These are phyloP conservation scores for Macrocentrus cingulum DNA, from an alignment of 1,140 invertebrate species.

Conservation along the genomic window DNA sequence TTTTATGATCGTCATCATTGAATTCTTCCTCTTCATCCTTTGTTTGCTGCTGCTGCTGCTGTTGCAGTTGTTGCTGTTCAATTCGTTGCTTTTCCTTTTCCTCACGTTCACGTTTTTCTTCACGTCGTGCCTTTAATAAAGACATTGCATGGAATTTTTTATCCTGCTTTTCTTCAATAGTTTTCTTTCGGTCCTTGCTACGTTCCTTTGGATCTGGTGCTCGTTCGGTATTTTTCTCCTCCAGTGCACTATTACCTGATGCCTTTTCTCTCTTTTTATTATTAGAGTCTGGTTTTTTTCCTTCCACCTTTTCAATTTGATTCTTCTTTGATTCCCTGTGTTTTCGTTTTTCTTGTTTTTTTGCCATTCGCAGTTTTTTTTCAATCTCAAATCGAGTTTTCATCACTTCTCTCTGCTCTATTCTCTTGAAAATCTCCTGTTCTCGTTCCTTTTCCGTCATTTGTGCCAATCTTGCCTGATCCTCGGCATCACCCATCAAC, in stretches of 20 bases:
- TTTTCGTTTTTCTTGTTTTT: constrained; percentile 77
- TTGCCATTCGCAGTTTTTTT: constrained; percentile 85
- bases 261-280: too few relatives aligned
- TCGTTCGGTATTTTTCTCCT: constrained; percentile 58
- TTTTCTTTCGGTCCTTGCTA: constrained; percentile 88
- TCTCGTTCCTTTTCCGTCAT: constrained; percentile 97
- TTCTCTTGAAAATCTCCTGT: constrained; percentile 94
- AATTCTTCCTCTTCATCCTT: constrained; percentile 64
- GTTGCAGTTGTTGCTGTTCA: constrained; percentile 60
- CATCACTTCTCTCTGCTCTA: constrained; percentile 90
- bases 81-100: constrained; percentile 64
- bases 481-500: constrained; percentile 95
- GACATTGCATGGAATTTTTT: constrained; percentile 92
- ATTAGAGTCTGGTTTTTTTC: too few relatives aligned
- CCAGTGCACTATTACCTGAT: too few relatives aligned
- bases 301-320: constrained; percentile 61
- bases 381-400: constrained; percentile 97
- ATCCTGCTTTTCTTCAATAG: constrained; percentile 85
- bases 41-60: constrained; percentile 60
- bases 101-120: constrained; percentile 77
- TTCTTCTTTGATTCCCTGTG: constrained; percentile 65
- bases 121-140: constrained; percentile 82
- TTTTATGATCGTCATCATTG: constrained; percentile 60
- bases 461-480: constrained; percentile 81
- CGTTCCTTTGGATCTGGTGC: constrained; percentile 74